Base-by-base conservation (phyloP, 2,797 vertebrate species). In the Sebastes vulpes region DNA sequence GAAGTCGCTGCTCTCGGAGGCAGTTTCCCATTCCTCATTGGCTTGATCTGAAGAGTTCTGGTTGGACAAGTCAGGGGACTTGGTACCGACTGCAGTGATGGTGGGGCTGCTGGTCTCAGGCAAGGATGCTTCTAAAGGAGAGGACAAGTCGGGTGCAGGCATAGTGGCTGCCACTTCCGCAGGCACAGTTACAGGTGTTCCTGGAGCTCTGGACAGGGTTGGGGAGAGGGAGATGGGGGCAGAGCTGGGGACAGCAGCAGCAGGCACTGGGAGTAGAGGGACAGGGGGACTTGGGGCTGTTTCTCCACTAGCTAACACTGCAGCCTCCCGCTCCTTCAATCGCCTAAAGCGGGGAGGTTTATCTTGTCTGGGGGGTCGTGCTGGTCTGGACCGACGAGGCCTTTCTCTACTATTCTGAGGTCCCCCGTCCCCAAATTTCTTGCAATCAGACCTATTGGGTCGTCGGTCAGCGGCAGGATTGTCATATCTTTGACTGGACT, bases 21-120 rank as follows among this genome's bases (percentile, higher is more conserved):
- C 99, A 0, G 99, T 99, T 91, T 99, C 99, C 99, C 99, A 99
- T 82, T 99, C 99, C 84, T 99, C 99, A 2, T 99, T 99, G 68
- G 99, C 99, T 91, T 99, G 99, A 90, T 99, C 99, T 23, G 99
- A 99, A 3, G 99, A 99, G 91, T 99, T 99, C 92, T 99, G 99
- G 83, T 99, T 99, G 63, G 98, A 99, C 82, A 99, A 89, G 82
- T 99, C 99, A 1, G 99, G 99, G 0, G 99, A 99, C 87, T 99
- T 99, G 78, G 96, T 99, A 75, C 98, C 98, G 0, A 96, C 97
- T 77, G 97, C 95, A 60, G 97, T 95, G 35, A 95, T 86, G 25
- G 95, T 86, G 50, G 96, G 83, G 68, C 86, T 87, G 79, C 84
- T 94, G 16, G 93, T 87, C 14, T 95, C 96, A 4, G 93, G 81